Base-by-base conservation (phyloP, 2,797 vertebrate species). In the Silurus lanzhouensis region DNA sequence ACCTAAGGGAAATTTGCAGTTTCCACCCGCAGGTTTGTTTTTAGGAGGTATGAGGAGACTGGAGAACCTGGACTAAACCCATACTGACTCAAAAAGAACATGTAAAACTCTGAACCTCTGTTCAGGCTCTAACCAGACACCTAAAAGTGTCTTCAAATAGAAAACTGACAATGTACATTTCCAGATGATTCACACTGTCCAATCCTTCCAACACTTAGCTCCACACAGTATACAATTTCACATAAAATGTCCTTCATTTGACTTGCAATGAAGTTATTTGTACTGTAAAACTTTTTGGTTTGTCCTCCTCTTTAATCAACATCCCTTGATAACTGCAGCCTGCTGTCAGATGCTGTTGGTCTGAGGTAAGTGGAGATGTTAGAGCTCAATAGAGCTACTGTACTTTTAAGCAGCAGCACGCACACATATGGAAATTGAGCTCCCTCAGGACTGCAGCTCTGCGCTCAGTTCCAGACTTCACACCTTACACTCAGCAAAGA, bases 381-480 rank as follows among this genome's bases (percentile, higher is more conserved):
- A 61, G 20, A 68, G 82, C 83, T 91, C 85, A 91, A 87, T 83
- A 67, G 71, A 80, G 68, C 44, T 57, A 82, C 80, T 89, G 85
- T 87, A 84, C 86, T 88, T 58, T 61, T 87, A 67, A 88, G 83
- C 76, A 86, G 88, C 85, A 71, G 86, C 85, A 79, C 66, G 85
- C 57, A 85, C 77, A 89, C 83, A 87, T 85, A 84, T 89, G 87
- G 87, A 84, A 83, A 85, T 57, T 83, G 85, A 88, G 85, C 88
- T 92, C 89, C 76, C 83, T 4, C 27, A 82, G 87, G 88, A 87
- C 61, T 83, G 44, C 75, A 86, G 84, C 83, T 83, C 80, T 66
- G 89, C 72, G 91, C 91, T 91, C 88, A 84, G 79, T 84, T 90
- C 85, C 86, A 72, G 81, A 81, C 76, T 86, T 86, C 70, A 79